A percentile compares a stretch with the other conserved stretches of the same genome.
Evolutionary conservation across 2,888 invertebrate species (phyloP).

Genomic region (Aleiodes testaceus): DNA sequence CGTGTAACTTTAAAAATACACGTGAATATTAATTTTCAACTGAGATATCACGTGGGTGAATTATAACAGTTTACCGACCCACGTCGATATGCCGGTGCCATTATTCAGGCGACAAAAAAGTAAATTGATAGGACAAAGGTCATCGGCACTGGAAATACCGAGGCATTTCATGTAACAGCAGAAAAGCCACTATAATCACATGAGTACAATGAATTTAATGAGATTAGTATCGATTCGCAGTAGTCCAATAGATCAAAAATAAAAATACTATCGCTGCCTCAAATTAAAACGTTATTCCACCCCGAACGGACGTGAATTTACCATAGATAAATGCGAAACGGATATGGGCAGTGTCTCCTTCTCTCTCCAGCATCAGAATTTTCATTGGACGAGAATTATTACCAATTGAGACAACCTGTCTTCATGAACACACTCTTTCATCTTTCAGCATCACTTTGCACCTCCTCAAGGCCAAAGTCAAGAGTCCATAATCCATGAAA

Average conservation of each 20-base stretch:
- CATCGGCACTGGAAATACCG: constrained; percentile 51
- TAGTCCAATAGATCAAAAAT: background rate
- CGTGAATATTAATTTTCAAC: constrained; percentile 45
- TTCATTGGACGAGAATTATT: constrained; percentile 10
- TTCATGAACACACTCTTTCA: constrained; percentile 7
- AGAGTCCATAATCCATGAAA: constrained; percentile 3
- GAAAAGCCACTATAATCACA: background rate
- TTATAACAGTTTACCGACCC: constrained; percentile 62
- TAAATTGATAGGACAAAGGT: constrained; percentile 56
- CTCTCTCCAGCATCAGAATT: background rate
- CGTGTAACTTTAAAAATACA: constrained; percentile 2
- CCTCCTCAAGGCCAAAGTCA: constrained; percentile 16
- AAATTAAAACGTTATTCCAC: constrained; percentile 15
- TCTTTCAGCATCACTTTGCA: constrained; percentile 20
- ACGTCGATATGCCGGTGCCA: constrained; percentile 57
- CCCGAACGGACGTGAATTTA: constrained; percentile 39
- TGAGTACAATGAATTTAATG: background rate
- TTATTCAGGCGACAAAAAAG: constrained; percentile 56
- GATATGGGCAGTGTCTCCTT: constrained; percentile 27
- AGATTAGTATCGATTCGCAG: constrained; percentile 28
- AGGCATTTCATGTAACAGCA: background rate
- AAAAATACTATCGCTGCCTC: background rate
- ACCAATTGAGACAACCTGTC: constrained; percentile 26
- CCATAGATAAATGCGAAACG: constrained; percentile 31
- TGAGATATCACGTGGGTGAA: constrained; percentile 57